These are phyloP conservation scores for Stenoptilia bipunctidactyla DNA, from an alignment of 2,888 invertebrate genomes.

Conservation along the genomic window DNA sequence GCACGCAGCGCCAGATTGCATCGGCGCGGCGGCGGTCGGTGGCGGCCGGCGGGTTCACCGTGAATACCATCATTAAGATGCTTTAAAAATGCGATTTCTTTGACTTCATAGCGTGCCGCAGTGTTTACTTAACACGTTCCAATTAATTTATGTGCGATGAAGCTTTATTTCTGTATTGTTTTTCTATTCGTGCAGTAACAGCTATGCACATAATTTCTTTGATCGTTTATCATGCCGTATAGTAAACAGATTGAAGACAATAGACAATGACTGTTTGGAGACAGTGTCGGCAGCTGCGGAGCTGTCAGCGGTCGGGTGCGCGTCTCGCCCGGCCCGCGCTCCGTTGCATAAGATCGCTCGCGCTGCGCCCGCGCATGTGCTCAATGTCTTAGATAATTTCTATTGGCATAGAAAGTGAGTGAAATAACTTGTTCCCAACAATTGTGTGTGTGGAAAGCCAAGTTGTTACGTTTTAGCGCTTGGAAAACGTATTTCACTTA, in stretches of 20 bases:
- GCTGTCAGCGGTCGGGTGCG: too few relatives aligned
- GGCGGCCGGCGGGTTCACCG: too few relatives aligned
- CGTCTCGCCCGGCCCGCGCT: too few relatives aligned
- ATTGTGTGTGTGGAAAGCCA: constrained; percentile 46
- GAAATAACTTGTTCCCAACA: constrained; percentile 36
- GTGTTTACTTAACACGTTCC: too few relatives aligned
- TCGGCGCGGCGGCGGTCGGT: too few relatives aligned
- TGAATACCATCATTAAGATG: too few relatives aligned
- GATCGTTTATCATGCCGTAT: constrained; percentile 10
- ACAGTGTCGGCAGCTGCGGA: constrained; percentile 6
- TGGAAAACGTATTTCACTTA: constrained; percentile 38
- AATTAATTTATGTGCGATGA: too few relatives aligned
- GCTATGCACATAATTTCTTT: constrained; percentile 14
- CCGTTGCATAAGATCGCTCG: background rate
- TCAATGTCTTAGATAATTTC: constrained; percentile 20
- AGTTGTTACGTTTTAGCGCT: constrained; percentile 20
- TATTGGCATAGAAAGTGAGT: constrained; percentile 42
- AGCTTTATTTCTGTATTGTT: too few relatives aligned
- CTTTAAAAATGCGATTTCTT: too few relatives aligned
- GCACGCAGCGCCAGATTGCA: too few relatives aligned
- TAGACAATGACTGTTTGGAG: constrained; percentile 29
- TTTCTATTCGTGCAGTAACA: too few relatives aligned
- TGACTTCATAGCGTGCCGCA: too few relatives aligned
- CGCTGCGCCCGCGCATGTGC: background rate
- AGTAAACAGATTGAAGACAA: constrained; percentile 26